A percentile compares a stretch with the other conserved stretches of the same genome.
phyloP scores from a whole-genome alignment of 2,797 vertebrate genomes.

The Channallabes apus region DNA sequence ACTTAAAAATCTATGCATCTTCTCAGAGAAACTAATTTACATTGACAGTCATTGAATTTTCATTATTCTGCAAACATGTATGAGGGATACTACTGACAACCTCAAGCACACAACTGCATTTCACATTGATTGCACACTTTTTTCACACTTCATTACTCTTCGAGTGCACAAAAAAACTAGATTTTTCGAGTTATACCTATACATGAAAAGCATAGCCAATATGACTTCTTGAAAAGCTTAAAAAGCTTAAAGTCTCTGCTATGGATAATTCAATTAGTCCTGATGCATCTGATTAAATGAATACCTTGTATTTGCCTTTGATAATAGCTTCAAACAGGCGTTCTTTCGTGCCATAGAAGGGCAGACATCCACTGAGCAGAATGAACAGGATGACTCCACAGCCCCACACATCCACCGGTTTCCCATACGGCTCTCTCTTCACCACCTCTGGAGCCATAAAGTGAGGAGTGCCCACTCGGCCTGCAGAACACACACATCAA shows the following conservation, averaged over 20 bases:
- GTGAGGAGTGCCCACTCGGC: constrained; percentile 95
- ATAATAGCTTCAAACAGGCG: constrained; percentile 97
- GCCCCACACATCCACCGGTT: constrained; percentile 97
- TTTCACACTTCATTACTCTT: not conserved
- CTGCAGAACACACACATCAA: constrained; percentile 64
- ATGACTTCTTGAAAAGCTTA: not conserved
- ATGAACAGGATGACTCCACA: constrained; percentile 98
- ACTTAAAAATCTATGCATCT: not conserved
- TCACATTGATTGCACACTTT: not conserved
- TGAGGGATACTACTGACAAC: constrained; percentile 3
- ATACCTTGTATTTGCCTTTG: constrained; percentile 98
- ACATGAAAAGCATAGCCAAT: not conserved
- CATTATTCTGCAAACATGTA: constrained; percentile 7
- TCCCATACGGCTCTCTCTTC: constrained; percentile 96
- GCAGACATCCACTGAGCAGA: constrained; percentile 94
- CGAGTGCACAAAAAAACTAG: not conserved
- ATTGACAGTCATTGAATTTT: not conserved
- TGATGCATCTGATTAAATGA: not conserved
- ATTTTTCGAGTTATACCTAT: not conserved
- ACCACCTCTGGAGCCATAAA: constrained; percentile 99
- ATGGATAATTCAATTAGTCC: not conserved
- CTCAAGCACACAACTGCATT: not conserved
- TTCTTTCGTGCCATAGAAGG: constrained; percentile 98
- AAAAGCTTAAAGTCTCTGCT: not conserved
- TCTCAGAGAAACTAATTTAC: not conserved